Base-by-base conservation (phyloP, 2,888 invertebrate species). In the Strigamia crassipes region DNA sequence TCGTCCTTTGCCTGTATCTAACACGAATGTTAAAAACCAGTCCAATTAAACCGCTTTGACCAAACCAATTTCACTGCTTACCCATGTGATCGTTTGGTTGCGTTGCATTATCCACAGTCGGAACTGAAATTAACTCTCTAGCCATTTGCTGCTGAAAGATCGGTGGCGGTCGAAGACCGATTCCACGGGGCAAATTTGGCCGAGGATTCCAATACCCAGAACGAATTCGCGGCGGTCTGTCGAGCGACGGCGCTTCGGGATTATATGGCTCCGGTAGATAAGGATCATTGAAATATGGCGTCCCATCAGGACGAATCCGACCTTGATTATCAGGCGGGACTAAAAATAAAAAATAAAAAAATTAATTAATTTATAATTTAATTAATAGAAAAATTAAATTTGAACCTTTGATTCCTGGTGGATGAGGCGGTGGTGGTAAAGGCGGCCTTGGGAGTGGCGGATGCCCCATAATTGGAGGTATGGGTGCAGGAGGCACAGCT, bases 241-340 rank as follows among this genome's bases (percentile, higher is more conserved):
- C 90, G 87, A 95, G 92, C 85, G 93, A 93, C 15, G 95, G 95
- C 12, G 93, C 92, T 86, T 94, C 92, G 0, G 95, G 94, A 88
- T 94, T 95, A 88, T 94, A 94, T 8, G 86, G 86, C 79, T 87
- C 87, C n/a, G 85, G 83, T 10, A 85, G 56, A 83, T 84, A 84
- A n/a, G 84, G 83, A 84, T 94, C 93, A 89, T 88, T 38, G 82
- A 82, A 81, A 56, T 80, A 51, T 23, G 80, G 46, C 0, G 46
- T 6, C 21, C 42, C 41, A 13, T 80, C 80, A 80, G 51, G 42
- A 13, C 80, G 80, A 21, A 56, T 27, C 21, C 23, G 78, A 18
- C 78, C 41, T 21, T 78, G 78, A 42, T 15, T 78, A 10, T 38
- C 41, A 12, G 41, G 78, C 9, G 78, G 4, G 5, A 78, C 78